phyloP scores from a whole-genome alignment of 2,888 invertebrate genomes.

The Ichneumoninae sp. region DNA sequence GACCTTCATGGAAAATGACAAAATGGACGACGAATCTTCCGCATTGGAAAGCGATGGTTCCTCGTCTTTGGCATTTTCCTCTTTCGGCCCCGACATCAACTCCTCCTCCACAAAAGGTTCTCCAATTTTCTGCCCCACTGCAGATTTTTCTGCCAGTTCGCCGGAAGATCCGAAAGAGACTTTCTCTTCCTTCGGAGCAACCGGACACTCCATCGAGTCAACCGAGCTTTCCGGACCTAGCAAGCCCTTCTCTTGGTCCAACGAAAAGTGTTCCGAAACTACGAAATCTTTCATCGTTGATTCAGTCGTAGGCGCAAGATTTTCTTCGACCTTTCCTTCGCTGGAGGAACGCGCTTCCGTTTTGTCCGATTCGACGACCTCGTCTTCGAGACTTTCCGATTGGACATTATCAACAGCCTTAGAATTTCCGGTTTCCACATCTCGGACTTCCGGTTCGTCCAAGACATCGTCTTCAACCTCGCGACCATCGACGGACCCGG shows the following conservation, averaged over 20 bases:
- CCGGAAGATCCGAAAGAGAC: slow-evolving; percentile 6
- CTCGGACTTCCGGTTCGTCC: not conserved
- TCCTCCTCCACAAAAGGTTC: not conserved
- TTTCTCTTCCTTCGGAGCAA: not conserved
- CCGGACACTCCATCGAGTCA: slow-evolving; percentile 59
- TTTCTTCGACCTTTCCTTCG: slow-evolving; percentile 2
- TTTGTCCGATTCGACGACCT: not conserved
- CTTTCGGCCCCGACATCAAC: slow-evolving; percentile 1
- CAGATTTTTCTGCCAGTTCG: not conserved
- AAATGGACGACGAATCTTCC: slow-evolving; percentile 64
- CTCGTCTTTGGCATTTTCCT: slow-evolving; percentile 18
- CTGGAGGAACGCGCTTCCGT: not conserved
- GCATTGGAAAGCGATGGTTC: slow-evolving; percentile 51
- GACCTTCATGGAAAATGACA: slow-evolving; percentile 70
- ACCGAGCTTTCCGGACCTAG: slow-evolving; percentile 59
- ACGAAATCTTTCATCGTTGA: not conserved
- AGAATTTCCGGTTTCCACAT: slow-evolving; percentile 16
- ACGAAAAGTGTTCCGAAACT: slow-evolving; percentile 3
- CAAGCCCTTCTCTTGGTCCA: slow-evolving; percentile 18
- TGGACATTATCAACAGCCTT: not conserved
- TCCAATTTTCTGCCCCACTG: not conserved
- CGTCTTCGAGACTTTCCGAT: not conserved
- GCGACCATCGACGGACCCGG: slow-evolving; percentile 12
- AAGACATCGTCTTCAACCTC: not conserved
- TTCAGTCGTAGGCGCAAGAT: not conserved